phyloP scores from a whole-genome alignment of 2,113 vertebrate species.

The Varanus komodoensis region DNA sequence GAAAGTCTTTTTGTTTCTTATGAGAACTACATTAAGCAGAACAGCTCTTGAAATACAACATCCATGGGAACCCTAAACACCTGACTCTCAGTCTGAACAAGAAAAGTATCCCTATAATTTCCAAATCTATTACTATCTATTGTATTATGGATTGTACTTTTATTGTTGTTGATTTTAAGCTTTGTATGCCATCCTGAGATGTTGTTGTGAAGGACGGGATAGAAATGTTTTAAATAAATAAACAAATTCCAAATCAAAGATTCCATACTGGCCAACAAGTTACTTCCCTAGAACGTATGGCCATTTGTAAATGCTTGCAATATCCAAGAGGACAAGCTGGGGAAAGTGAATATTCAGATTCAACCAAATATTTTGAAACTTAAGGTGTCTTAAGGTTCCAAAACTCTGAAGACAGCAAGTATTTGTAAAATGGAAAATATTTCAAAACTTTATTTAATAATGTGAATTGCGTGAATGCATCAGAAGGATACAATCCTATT shows the following conservation, averaged over 20 bases:
- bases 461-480: neutral
- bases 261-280: neutral
- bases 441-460: neutral
- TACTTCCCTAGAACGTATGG: conserved; percentile 17
- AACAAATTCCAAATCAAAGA: conserved; percentile 34
- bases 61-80: neutral
- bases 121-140: neutral
- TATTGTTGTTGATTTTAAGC: no score
- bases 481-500: neutral
- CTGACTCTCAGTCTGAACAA: conserved; percentile 22
- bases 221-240: no score
- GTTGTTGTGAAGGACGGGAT: no score
- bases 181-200: no score
- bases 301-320: conserved; percentile 21
- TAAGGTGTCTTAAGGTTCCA: neutral
- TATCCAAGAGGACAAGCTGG: conserved; percentile 6
- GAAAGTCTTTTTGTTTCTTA: conserved; percentile 44
- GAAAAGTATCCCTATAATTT: conserved; percentile 7
- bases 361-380: conserved; percentile 18
- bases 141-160: no score
- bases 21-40: conserved; percentile 18
- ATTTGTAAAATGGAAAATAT: neutral
- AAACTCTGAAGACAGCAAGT: neutral
- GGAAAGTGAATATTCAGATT: conserved; percentile 17
- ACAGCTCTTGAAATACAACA: conserved; percentile 36